A percentile compares a stretch with the other conserved stretches of the same genome.
These are phyloP conservation scores for Tenualosa ilisha DNA, from an alignment of 2,797 vertebrate genomes.

Conservation along the genomic window DNA sequence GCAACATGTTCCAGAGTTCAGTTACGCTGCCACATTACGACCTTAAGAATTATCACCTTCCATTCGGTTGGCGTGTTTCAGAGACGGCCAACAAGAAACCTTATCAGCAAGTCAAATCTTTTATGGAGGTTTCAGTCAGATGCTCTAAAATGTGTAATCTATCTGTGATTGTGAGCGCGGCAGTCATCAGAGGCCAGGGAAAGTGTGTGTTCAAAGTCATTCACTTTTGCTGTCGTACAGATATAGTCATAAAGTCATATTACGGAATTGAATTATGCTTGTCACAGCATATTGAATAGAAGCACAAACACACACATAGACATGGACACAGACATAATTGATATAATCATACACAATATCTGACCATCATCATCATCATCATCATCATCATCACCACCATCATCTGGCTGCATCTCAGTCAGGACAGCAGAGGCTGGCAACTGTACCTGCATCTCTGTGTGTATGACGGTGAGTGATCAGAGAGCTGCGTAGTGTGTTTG, in stretches of 20 bases:
- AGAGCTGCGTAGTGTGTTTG: too few species aligned
- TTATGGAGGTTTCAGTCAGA: neutral
- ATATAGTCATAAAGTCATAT: neutral
- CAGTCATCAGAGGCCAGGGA: neutral
- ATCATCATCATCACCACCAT: neutral
- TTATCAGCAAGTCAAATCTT: neutral
- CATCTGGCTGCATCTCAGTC: neutral
- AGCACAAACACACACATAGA: neutral
- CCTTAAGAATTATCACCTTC: neutral
- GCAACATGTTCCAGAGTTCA: neutral
- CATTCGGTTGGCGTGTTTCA: neutral
- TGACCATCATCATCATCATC: neutral
- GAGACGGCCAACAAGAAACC: neutral
- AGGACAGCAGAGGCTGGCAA: neutral
- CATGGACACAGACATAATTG: neutral
- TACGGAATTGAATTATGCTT: neutral
- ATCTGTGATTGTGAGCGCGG: neutral
- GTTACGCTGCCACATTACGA: neutral
- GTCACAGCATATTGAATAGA: neutral
- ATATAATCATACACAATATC: neutral
- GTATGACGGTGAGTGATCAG: neutral
- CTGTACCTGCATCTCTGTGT: neutral
- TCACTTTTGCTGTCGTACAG: neutral
- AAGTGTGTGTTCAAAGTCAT: neutral
- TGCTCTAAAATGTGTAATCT: neutral